A percentile compares a stretch with the other conserved stretches of the same genome.
These are phyloP conservation scores for Argopecten irradians DNA, from an alignment of 1,140 invertebrate genomes.

Conservation along the genomic window DNA sequence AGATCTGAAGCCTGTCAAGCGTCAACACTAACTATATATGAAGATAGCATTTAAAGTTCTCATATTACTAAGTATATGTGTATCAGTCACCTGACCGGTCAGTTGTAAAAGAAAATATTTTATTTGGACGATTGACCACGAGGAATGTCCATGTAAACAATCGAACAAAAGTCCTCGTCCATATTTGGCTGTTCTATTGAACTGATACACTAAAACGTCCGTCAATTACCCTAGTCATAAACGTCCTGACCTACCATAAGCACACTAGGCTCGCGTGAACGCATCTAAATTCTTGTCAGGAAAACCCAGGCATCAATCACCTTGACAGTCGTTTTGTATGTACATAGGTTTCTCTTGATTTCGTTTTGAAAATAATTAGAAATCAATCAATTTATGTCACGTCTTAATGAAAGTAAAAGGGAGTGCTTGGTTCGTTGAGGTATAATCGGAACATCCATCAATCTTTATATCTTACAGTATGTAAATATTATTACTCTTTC, in stretches of 20 bases:
- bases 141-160: not conserved
- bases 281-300: not conserved
- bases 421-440: not conserved
- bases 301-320: not conserved
- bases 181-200: not conserved
- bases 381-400: not conserved
- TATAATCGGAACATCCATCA: not conserved
- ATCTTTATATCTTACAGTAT: not conserved
- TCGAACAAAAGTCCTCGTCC: not conserved
- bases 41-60: not conserved
- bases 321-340: not conserved
- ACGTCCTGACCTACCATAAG: not conserved
- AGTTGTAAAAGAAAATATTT: not conserved
- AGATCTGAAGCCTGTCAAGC: not conserved
- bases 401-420: not conserved
- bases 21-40: not conserved
- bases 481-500: not conserved
- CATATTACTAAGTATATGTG: not conserved
- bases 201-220: not conserved
- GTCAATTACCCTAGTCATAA: not conserved
- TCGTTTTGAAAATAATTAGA: not conserved
- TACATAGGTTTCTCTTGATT: not conserved
- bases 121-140: not conserved
- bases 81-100: not conserved
- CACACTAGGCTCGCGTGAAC: not conserved